Conservation (phyloP, 1,140 invertebrate genomes). For the Dendrolimus kikuchii region DNA sequence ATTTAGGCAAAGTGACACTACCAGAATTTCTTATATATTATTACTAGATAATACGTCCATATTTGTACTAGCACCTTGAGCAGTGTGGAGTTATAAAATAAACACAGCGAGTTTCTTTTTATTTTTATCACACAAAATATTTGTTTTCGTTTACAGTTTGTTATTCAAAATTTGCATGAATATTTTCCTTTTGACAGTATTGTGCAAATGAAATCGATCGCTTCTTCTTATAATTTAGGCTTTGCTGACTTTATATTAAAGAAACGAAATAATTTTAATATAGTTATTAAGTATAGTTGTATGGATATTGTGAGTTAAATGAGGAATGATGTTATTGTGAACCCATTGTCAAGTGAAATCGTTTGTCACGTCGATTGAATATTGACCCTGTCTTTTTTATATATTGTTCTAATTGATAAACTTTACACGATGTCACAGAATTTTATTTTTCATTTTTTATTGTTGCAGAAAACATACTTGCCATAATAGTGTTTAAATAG, state of each 20-base stretch:
- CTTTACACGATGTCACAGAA: too few species aligned
- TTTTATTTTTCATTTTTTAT: too few species aligned
- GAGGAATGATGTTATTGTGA: slow-evolving; percentile 5
- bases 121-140: slow-evolving; percentile 5
- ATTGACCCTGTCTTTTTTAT: slow-evolving; percentile 38
- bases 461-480: too few species aligned
- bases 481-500: too few species aligned
- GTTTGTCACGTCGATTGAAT: slow-evolving; percentile 42
- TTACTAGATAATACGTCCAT: too few species aligned
- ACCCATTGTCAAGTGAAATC: slow-evolving; percentile 1
- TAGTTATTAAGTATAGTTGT: not conserved
- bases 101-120: slow-evolving; percentile 7
- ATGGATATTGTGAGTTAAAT: not conserved
- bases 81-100: too few species aligned
- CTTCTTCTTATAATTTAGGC: slow-evolving; percentile 67
- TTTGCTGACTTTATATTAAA: slow-evolving; percentile 35
- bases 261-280: too few species aligned
- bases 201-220: slow-evolving; percentile 27
- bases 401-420: not conserved
- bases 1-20: too few species aligned
- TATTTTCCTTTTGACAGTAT: slow-evolving; percentile 25
- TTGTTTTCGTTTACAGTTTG: slow-evolving; percentile 18
- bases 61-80: too few species aligned
- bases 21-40: too few species aligned
- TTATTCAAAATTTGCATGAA: slow-evolving; percentile 42